Conservation (phyloP, 2,113 vertebrate species). For the Cheirogaleus medius region DNA sequence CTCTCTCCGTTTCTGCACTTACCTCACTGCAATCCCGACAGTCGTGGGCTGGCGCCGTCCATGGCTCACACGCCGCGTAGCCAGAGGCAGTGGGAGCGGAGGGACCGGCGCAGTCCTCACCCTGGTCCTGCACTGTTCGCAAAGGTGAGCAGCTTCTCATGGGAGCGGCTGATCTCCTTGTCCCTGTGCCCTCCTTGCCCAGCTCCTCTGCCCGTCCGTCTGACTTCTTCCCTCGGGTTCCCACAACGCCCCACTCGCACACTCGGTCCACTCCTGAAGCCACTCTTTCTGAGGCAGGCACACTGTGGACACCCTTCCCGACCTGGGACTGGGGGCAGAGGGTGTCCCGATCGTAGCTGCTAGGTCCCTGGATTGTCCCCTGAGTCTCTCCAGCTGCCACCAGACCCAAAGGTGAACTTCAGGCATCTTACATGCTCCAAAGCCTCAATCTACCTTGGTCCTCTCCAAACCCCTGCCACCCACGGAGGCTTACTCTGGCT, state of each 20-base stretch:
- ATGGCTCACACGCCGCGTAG: rapidly evolving
- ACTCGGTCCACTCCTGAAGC: neutral
- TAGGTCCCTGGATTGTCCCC: neutral
- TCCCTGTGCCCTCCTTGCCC: neutral
- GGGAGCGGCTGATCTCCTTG: rapidly evolving
- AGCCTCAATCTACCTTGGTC: neutral
- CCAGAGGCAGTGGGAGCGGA: neutral
- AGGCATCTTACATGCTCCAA: neutral
- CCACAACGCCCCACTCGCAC: neutral
- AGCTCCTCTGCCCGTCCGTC: neutral
- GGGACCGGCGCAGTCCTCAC: neutral
- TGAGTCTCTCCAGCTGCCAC: neutral
- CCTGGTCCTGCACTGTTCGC: neutral
- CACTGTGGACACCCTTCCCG: too few species aligned
- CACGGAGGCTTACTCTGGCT: neutral
- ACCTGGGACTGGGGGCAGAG: too few species aligned
- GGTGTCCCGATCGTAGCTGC: neutral
- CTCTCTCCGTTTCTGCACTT: neutral
- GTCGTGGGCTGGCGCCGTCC: neutral
- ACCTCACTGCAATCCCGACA: neutral
- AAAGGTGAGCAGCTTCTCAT: neutral
- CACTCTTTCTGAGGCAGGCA: neutral
- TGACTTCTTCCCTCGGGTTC: neutral
- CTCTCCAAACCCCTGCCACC: neutral
- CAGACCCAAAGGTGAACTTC: neutral